phyloP scores from a whole-genome alignment of 2,797 vertebrate species.

The Argentina silus region DNA sequence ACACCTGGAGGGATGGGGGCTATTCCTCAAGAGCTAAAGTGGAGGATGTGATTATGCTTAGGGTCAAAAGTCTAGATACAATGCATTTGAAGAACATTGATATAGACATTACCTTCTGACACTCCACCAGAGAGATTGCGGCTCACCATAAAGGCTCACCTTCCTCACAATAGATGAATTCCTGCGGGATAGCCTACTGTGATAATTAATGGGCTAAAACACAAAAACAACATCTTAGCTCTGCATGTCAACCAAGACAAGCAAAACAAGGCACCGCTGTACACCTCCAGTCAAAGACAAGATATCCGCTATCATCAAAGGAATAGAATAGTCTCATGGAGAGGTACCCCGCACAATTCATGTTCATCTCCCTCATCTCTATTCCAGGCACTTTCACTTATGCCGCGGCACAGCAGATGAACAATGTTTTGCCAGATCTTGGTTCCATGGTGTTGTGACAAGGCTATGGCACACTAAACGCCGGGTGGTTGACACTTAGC shows the following conservation, averaged over 20 bases:
- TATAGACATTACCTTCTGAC: no score
- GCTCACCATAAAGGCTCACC: no score
- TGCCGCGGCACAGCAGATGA: slow-evolving; percentile 1
- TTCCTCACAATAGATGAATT: no score
- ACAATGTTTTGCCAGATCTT: slow-evolving; percentile 12
- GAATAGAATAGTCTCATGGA: not conserved
- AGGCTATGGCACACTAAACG: slow-evolving; percentile 13
- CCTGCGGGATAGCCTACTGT: no score
- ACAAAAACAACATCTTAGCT: no score
- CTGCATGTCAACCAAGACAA: no score
- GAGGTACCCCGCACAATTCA: not conserved
- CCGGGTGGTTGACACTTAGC: slow-evolving; percentile 34
- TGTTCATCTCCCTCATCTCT: not conserved
- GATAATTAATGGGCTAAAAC: no score
- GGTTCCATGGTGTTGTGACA: not conserved
- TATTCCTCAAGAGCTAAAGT: slow-evolving; percentile 31
- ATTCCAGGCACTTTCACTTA: slow-evolving; percentile 6
- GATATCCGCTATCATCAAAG: not conserved
- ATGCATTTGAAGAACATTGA: no score
- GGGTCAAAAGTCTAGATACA: no score
- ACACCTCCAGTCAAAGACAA: not conserved
- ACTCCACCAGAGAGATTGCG: no score
- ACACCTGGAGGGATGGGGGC: slow-evolving; percentile 40
- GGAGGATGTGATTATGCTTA: no score
- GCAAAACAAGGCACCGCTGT: no score